Conservation (phyloP, 2,888 invertebrate species). For the Hydraecia micacea region DNA sequence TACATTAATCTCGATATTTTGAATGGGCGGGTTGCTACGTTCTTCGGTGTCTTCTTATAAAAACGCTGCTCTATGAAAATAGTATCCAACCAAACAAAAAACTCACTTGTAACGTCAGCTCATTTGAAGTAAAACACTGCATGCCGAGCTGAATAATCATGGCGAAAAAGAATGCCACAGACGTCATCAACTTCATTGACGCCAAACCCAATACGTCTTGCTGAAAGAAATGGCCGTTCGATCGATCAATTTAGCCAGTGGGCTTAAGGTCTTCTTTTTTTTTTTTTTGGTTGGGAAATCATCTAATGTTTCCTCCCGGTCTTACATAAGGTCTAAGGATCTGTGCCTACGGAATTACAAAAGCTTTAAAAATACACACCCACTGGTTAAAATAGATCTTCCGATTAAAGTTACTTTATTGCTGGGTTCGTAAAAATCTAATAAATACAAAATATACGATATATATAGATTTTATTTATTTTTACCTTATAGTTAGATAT, state of each 20-base stretch:
- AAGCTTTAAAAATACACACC: neutral
- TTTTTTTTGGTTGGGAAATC: too few relatives aligned
- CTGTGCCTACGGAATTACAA: neutral
- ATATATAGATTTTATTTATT: too few relatives aligned
- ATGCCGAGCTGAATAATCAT: constrained; percentile 86
- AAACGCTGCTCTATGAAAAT: neutral
- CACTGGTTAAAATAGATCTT: too few relatives aligned
- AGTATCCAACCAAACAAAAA: neutral
- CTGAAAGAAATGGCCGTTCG: constrained; percentile 69
- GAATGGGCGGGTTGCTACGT: too few relatives aligned
- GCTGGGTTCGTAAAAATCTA: too few relatives aligned
- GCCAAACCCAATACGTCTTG: constrained; percentile 86
- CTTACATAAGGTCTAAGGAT: neutral
- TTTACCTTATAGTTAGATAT: too few relatives aligned
- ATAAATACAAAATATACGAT: too few relatives aligned
- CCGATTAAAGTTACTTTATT: too few relatives aligned
- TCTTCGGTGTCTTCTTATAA: too few relatives aligned
- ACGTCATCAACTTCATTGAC: constrained; percentile 82
- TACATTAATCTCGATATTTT: neutral
- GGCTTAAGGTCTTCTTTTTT: too few relatives aligned
- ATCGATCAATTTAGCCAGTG: neutral
- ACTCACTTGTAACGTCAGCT: constrained; percentile 83
- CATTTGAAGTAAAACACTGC: constrained; percentile 86
- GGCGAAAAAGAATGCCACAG: constrained; percentile 85
- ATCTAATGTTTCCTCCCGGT: too few relatives aligned